Evolutionary conservation across 2,888 invertebrate genomes (phyloP).

Genomic region (Gnatocerus cornutus): DNA sequence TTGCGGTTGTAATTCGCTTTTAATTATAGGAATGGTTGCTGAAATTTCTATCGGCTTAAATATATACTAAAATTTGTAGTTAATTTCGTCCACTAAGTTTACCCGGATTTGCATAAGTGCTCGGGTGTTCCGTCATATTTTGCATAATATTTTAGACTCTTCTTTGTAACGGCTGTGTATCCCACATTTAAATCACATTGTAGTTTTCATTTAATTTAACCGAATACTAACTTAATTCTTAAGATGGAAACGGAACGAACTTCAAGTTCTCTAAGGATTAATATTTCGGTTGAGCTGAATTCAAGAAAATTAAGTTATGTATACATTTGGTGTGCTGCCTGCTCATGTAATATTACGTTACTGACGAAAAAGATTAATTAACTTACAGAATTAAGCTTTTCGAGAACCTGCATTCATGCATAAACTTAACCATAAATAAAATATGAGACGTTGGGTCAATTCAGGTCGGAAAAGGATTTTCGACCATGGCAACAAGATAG

Average conservation of each 20-base stretch:
- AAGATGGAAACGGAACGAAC: conserved; percentile 11
- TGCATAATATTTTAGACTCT: conserved; percentile 1
- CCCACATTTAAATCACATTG: conserved; percentile 19
- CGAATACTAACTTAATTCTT: conserved; percentile 24
- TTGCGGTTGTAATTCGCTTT: conserved; percentile 30
- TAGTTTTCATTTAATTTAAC: conserved; percentile 14
- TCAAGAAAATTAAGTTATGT: conserved; percentile 23
- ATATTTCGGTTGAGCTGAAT: conserved; percentile 14
- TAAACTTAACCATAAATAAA: conserved; percentile 7
- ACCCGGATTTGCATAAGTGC: neutral
- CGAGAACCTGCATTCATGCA: conserved; percentile 10
- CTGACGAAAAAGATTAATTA: conserved; percentile 24
- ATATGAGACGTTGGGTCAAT: conserved; percentile 2
- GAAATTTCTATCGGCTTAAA: conserved; percentile 33
- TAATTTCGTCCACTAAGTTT: conserved; percentile 24
- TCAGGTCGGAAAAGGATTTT: conserved; percentile 3
- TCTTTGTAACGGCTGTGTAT: neutral
- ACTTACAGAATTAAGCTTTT: conserved; percentile 13
- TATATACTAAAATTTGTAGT: conserved; percentile 28
- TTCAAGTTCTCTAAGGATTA: conserved; percentile 11
- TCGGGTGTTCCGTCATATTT: neutral
- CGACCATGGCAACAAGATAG: conserved; percentile 2
- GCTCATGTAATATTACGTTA: conserved; percentile 19
- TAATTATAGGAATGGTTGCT: conserved; percentile 32
- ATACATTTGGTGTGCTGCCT: conserved; percentile 11